These are phyloP conservation scores for Euthynnus affinis DNA, from an alignment of 2,797 vertebrate species.

Conservation along the genomic window DNA sequence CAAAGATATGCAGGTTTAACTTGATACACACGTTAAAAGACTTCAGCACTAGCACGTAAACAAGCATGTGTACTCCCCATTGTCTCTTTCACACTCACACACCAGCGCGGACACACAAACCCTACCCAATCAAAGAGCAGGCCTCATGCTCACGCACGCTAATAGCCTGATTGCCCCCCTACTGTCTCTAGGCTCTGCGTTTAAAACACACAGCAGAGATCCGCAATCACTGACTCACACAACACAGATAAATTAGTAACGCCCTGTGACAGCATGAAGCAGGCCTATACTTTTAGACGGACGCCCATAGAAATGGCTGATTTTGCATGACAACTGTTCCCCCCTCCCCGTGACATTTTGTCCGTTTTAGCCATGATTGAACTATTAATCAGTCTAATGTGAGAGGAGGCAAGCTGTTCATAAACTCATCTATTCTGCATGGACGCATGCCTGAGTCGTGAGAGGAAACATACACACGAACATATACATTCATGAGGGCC, in stretches of 20 bases:
- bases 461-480: constrained; percentile 57
- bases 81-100: constrained; percentile 37
- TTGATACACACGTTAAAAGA: constrained; percentile 24
- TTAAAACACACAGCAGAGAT: constrained; percentile 63
- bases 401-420: constrained; percentile 74
- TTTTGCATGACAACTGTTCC: constrained; percentile 74
- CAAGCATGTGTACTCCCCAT: constrained; percentile 24
- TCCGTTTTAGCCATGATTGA: constrained; percentile 73
- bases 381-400: constrained; percentile 80
- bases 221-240: constrained; percentile 54
- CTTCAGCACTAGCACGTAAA: constrained; percentile 45
- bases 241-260: constrained; percentile 70
- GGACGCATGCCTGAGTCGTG: constrained; percentile 51
- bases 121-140: constrained; percentile 55
- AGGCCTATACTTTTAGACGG: constrained; percentile 59
- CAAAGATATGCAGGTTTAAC: constrained; percentile 42
- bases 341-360: constrained; percentile 70
- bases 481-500: constrained; percentile 36
- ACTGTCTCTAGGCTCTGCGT: constrained; percentile 62
- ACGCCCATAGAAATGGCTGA: constrained; percentile 45
- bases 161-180: constrained; percentile 66
- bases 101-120: constrained; percentile 52
- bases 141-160: constrained; percentile 61
- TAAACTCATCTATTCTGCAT: constrained; percentile 76
- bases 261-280: constrained; percentile 66